phyloP scores from a whole-genome alignment of 2,113 vertebrate genomes.

The Progne subis region DNA sequence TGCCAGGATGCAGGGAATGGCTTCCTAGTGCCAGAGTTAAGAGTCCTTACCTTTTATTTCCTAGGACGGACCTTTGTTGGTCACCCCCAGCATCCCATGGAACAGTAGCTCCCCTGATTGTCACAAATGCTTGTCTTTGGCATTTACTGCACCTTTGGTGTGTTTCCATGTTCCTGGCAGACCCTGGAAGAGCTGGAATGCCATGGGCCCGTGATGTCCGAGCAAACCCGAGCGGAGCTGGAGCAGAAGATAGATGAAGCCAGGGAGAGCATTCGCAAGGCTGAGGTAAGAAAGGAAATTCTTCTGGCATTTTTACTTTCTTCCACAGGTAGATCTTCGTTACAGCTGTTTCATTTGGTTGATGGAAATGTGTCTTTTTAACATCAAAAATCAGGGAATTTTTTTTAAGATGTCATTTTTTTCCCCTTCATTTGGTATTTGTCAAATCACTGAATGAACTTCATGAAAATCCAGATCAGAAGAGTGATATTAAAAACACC shows the following conservation, averaged over 20 bases:
- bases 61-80: background rate
- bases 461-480: background rate
- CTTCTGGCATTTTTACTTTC: background rate
- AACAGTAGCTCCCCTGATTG: background rate
- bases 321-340: background rate
- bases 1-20: background rate
- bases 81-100: background rate
- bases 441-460: background rate
- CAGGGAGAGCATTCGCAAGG: constrained; percentile 93
- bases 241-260: constrained; percentile 94
- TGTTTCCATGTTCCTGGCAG: constrained; percentile 65
- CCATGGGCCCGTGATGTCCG: constrained; percentile 84
- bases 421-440: background rate
- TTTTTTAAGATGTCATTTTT: background rate
- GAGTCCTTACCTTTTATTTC: background rate
- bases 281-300: constrained; percentile 81
- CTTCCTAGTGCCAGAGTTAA: background rate
- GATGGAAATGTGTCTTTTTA: background rate
- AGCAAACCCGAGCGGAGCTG: constrained; percentile 88
- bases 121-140: background rate
- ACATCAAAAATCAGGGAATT: background rate
- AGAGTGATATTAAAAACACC: background rate
- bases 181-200: constrained; percentile 90
- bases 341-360: background rate
- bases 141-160: background rate